A percentile compares a stretch with the other conserved stretches of the same genome.
phyloP scores from a whole-genome alignment of 2,888 invertebrate species.

The Tipula unca region DNA sequence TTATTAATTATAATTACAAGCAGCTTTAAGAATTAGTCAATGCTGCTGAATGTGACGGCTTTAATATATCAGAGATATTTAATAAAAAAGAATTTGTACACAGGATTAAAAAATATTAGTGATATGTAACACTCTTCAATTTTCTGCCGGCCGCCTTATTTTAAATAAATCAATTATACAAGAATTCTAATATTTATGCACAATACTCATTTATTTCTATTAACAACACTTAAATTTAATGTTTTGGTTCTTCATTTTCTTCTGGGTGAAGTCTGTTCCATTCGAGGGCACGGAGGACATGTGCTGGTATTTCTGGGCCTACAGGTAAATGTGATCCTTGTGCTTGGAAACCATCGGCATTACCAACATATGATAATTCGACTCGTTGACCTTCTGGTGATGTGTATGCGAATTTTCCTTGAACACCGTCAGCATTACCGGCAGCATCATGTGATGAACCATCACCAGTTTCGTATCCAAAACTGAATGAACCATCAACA shows the following conservation, averaged over 20 bases:
- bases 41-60: no score
- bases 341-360: not conserved
- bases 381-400: constrained; percentile 10
- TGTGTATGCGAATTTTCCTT: constrained; percentile 4
- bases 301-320: not conserved
- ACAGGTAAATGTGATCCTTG: not conserved
- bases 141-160: no score
- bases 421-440: not conserved
- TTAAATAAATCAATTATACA: not conserved
- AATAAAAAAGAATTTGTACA: no score
- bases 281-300: constrained; percentile 17
- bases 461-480: constrained; percentile 10
- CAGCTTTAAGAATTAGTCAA: no score
- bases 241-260: not conserved
- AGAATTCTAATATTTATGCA: not conserved
- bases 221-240: not conserved
- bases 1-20: no score
- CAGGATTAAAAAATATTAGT: no score
- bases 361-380: not conserved
- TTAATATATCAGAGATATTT: no score
- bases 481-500: not conserved
- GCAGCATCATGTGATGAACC: not conserved
- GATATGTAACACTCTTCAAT: no score
- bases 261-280: constrained; percentile 16
- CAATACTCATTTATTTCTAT: not conserved